A percentile compares a stretch with the other conserved stretches of the same genome.
These are phyloP conservation scores for Setophaga coronata DNA, from an alignment of 2,113 vertebrate species.

Conservation along the genomic window DNA sequence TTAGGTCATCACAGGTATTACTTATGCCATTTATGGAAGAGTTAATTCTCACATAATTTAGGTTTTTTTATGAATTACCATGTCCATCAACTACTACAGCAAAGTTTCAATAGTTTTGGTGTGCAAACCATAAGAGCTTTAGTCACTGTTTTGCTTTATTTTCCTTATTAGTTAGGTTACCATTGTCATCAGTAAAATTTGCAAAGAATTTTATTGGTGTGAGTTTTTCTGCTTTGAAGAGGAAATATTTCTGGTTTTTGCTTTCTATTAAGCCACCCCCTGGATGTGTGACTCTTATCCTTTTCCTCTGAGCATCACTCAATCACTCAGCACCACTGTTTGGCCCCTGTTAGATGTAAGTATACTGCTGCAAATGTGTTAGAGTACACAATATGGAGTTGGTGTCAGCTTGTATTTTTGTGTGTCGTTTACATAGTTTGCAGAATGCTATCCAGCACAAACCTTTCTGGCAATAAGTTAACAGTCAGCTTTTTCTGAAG, in stretches of 20 bases:
- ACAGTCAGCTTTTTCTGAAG: background rate
- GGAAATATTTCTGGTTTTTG: background rate
- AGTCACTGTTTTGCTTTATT: background rate
- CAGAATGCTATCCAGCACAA: background rate
- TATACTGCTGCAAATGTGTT: background rate
- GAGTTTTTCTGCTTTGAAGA: background rate
- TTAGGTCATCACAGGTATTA: background rate
- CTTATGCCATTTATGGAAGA: background rate
- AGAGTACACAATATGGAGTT: background rate
- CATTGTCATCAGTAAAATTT: background rate
- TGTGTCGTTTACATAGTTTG: background rate
- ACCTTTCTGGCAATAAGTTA: background rate
- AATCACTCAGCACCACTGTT: background rate
- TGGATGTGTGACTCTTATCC: background rate
- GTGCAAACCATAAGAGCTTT: background rate
- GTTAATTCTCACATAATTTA: rapidly evolving
- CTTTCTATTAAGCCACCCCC: background rate
- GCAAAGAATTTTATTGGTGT: background rate
- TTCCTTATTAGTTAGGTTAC: background rate
- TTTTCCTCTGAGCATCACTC: background rate
- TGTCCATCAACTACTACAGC: background rate
- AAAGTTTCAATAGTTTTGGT: background rate
- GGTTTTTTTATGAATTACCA: background rate
- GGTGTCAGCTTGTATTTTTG: background rate
- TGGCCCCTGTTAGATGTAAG: background rate